These are phyloP conservation scores for Leptestheria dahalacensis DNA, from an alignment of 1,140 invertebrate genomes.

Conservation along the genomic window DNA sequence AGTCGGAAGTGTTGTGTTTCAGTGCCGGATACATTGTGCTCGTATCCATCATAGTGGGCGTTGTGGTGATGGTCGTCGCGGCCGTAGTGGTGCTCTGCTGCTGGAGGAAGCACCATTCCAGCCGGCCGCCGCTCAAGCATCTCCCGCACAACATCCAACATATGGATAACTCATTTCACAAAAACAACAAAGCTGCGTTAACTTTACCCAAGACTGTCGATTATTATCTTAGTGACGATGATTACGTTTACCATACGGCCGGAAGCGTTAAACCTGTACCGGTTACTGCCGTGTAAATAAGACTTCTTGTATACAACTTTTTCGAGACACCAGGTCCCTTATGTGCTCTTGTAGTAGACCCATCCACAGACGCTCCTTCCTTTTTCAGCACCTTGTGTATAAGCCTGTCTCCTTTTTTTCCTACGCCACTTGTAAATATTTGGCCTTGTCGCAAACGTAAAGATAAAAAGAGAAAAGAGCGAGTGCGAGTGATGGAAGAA, in stretches of 20 bases:
- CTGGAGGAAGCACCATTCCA: constrained; percentile 8
- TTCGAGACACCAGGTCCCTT: neutral
- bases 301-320: neutral
- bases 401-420: neutral
- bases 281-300: constrained; percentile 16
- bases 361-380: neutral
- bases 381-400: neutral
- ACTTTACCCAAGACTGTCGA: constrained; percentile 11
- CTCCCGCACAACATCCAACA: constrained; percentile 4
- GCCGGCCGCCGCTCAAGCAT: neutral
- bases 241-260: constrained; percentile 13
- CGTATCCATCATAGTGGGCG: constrained; percentile 4
- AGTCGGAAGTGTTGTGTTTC: constrained; percentile 12
- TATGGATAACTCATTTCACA: constrained; percentile 10
- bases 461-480: too few relatives aligned
- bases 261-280: constrained; percentile 9
- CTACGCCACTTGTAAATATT: neutral
- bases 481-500: too few relatives aligned
- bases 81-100: constrained; percentile 11
- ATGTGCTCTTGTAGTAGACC: too few relatives aligned
- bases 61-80: constrained; percentile 7
- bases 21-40: constrained; percentile 6
- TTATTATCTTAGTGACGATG: constrained; percentile 8
- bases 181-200: constrained; percentile 10
- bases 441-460: neutral